Percentiles rank a stretch among this genome's conserved stretches.
These are phyloP conservation scores for Crax fasciolata DNA, from an alignment of 2,797 vertebrate genomes.

Conservation along the genomic window DNA sequence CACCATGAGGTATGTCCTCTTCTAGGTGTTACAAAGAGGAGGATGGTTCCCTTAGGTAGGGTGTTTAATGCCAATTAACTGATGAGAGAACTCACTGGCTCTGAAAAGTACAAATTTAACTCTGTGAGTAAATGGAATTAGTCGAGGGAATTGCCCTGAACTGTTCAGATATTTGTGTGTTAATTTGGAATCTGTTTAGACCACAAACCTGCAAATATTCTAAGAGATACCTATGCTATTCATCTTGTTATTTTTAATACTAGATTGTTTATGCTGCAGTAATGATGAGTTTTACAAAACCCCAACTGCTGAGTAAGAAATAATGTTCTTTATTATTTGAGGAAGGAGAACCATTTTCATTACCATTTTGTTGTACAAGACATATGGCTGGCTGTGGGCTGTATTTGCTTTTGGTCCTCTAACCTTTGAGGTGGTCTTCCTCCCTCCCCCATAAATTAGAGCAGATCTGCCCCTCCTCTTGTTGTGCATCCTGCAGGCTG, in stretches of 20 bases:
- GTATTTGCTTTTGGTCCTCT: not conserved
- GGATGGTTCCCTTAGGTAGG: not conserved
- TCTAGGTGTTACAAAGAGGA: not conserved
- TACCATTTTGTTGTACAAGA: not conserved
- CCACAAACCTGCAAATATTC: not conserved
- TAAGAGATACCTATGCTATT: not conserved
- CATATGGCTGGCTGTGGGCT: not conserved
- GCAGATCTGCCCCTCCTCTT: not conserved
- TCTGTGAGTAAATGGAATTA: not conserved
- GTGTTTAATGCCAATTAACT: not conserved
- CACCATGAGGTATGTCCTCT: fast-evolving
- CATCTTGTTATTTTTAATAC: not conserved
- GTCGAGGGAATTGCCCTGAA: not conserved
- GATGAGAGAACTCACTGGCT: not conserved
- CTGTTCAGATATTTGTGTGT: not conserved
- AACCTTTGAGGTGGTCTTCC: not conserved
- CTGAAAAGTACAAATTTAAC: not conserved
- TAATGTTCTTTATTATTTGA: not conserved
- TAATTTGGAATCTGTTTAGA: not conserved
- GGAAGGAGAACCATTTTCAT: fast-evolving
- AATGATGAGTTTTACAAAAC: not conserved
- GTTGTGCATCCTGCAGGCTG: not conserved
- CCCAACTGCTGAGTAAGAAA: not conserved
- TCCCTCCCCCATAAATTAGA: not conserved
- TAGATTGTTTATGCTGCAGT: not conserved